Conservation (phyloP, 1,140 invertebrate genomes). For the Ptiloglossa arizonensis region DNA sequence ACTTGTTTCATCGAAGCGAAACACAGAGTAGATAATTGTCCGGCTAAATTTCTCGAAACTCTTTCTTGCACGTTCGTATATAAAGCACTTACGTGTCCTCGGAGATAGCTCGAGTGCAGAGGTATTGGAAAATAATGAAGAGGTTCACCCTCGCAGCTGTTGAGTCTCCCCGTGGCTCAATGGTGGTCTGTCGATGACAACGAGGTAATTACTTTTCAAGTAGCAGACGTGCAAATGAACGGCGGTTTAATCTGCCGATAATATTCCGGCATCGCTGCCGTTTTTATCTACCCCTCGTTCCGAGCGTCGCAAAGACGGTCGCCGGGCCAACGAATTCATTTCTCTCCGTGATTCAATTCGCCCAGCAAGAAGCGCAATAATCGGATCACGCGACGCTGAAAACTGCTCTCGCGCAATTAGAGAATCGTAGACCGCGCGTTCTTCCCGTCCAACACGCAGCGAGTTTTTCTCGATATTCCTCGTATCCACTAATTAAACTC, state of each 20-base stretch:
- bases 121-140: slow-evolving; percentile 72
- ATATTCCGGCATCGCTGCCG: slow-evolving; percentile 52
- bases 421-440: background rate
- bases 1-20: too few species aligned
- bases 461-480: too few species aligned
- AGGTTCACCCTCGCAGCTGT: slow-evolving; percentile 62
- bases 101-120: slow-evolving; percentile 50
- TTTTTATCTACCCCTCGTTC: slow-evolving; percentile 42
- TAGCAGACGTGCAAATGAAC: slow-evolving; percentile 70
- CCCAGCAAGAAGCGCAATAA: background rate
- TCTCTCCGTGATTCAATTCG: slow-evolving; percentile 8
- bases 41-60: slow-evolving; percentile 38
- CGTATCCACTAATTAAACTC: too few species aligned
- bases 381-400: background rate
- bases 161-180: slow-evolving; percentile 56
- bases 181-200: slow-evolving; percentile 70
- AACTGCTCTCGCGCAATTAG: background rate
- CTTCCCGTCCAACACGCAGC: too few species aligned
- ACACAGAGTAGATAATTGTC: slow-evolving; percentile 36
- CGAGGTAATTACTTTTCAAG: slow-evolving; percentile 72
- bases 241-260: slow-evolving; percentile 65
- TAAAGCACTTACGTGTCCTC: slow-evolving; percentile 36
- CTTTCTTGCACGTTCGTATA: slow-evolving; percentile 26
- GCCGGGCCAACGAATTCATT: background rate
- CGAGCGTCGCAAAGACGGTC: background rate